These are phyloP conservation scores for Ailuropoda melanoleuca DNA, from an alignment of 2,113 vertebrate species.

Conservation along the genomic window DNA sequence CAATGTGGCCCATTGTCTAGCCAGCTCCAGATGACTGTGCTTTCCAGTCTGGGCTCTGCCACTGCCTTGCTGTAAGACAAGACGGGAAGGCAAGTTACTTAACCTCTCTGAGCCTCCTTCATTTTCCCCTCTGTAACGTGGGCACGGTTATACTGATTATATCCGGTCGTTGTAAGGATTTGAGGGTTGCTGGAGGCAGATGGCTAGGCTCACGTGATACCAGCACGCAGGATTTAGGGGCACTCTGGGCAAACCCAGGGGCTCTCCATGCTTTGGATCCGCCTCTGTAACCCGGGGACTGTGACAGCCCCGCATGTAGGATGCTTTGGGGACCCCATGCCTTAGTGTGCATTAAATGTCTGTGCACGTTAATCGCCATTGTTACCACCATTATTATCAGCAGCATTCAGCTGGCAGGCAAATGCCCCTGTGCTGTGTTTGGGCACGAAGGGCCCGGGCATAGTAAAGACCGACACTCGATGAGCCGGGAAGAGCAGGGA, in stretches of 20 bases:
- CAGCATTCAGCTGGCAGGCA: not conserved
- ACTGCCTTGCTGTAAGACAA: not conserved
- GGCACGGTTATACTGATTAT: too few species aligned
- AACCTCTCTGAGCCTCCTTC: not conserved
- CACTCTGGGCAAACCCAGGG: not conserved
- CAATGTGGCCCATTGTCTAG: fast-evolving
- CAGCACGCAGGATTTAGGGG: not conserved
- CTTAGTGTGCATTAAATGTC: fast-evolving
- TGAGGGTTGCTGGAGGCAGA: too few species aligned
- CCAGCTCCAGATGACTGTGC: not conserved
- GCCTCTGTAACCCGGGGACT: not conserved
- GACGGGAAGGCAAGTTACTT: not conserved
- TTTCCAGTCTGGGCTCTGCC: not conserved
- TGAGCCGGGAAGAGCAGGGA: not conserved
- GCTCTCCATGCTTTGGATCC: too few species aligned
- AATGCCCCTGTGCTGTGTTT: fast-evolving
- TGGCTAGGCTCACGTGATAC: not conserved
- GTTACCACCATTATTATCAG: not conserved
- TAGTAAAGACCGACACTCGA: not conserved
- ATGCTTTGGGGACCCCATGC: not conserved
- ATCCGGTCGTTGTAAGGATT: not conserved
- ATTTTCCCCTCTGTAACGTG: not conserved
- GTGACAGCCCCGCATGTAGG: not conserved
- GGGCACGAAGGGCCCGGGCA: not conserved
- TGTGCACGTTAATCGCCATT: fast-evolving